Evolutionary conservation across 2,888 invertebrate species (phyloP).

Genomic region (Pherbina coryleti): DNA sequence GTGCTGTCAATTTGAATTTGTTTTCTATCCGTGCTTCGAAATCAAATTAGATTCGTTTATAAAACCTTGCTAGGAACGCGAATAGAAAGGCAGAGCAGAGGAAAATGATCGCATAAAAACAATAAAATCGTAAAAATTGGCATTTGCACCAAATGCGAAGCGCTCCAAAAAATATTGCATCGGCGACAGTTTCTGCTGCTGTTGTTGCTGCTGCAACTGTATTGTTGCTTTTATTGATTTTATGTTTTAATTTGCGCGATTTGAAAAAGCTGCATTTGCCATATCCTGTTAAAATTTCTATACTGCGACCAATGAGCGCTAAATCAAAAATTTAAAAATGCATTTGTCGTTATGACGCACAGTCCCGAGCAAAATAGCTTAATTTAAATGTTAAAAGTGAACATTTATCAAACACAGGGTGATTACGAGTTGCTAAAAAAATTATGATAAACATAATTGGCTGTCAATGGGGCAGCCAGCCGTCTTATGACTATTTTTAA

Average conservation of each 20-base stretch:
- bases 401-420: conserved; percentile 38
- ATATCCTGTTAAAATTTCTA: background rate
- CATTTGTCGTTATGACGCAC: conserved; percentile 37
- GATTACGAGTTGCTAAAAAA: background rate
- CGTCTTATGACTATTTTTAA: no score
- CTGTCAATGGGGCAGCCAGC: no score
- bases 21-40: conserved; percentile 49
- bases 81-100: background rate
- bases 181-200: conserved; percentile 5
- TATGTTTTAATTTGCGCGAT: conserved; percentile 23
- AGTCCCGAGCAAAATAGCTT: background rate
- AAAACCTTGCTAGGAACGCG: conserved; percentile 1
- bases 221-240: conserved; percentile 21
- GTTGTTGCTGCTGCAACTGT: conserved; percentile 1
- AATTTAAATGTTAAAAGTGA: conserved; percentile 19
- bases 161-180: conserved; percentile 22
- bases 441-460: no score
- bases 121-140: conserved; percentile 35
- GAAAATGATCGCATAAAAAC: conserved; percentile 27
- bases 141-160: conserved; percentile 34
- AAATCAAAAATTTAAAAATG: conserved; percentile 34
- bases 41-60: conserved; percentile 50
- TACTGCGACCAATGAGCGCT: background rate
- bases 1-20: conserved; percentile 53
- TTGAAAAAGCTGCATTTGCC: background rate